Evolutionary conservation across 2,113 vertebrate genomes (phyloP).

Genomic region (Colistium nudipinnis): DNA sequence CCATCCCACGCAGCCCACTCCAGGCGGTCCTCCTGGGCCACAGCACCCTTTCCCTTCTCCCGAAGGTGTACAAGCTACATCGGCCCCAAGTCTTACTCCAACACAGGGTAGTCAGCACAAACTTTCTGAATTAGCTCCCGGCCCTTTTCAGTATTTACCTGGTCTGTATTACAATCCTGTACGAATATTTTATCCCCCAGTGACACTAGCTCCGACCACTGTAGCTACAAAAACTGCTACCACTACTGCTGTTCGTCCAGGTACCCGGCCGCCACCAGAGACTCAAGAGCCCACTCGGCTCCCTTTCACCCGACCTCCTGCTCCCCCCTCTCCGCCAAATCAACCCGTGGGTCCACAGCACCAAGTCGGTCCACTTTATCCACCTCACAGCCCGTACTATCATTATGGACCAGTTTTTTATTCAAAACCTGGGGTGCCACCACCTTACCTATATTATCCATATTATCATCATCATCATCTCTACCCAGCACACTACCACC

Average conservation of each 20-base stretch:
- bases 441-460: slow-evolving; percentile 16
- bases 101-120: not conserved
- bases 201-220: not conserved
- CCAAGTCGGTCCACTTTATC: slow-evolving; percentile 4
- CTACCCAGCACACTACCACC: slow-evolving; percentile 7
- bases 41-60: slow-evolving; percentile 6
- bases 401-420: slow-evolving; percentile 8
- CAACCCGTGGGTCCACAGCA: not conserved
- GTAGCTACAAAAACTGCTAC: not conserved
- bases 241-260: slow-evolving; percentile 12
- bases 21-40: not conserved
- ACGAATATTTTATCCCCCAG: slow-evolving; percentile 23
- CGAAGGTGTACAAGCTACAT: not conserved
- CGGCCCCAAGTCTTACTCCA: not conserved
- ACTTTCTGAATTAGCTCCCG: slow-evolving; percentile 10
- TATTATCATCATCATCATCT: slow-evolving; percentile 16
- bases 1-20: not conserved
- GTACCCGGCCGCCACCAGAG: not conserved
- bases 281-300: slow-evolving; percentile 8
- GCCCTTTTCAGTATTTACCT: slow-evolving; percentile 3
- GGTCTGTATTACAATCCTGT: slow-evolving; percentile 17
- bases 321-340: slow-evolving; percentile 22
- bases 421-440: not conserved
- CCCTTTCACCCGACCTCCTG: not conserved
- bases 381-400: slow-evolving; percentile 17